Evolutionary conservation across 2,113 vertebrate genomes (phyloP).

Genomic region (Alethe castanea): DNA sequence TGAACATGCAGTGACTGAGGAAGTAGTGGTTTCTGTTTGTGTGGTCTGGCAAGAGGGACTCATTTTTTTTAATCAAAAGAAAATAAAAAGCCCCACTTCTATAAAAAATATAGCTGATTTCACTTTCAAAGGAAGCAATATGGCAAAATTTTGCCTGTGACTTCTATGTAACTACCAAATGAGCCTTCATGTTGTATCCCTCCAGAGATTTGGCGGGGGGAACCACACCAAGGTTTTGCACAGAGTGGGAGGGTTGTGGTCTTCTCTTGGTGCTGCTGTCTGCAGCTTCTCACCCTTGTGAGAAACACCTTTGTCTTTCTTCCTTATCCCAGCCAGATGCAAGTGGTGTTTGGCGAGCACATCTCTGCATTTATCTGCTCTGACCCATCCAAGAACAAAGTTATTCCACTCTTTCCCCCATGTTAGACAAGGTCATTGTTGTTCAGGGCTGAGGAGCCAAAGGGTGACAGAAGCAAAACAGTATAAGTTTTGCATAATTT

Average conservation of each 20-base stretch:
- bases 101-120: background rate
- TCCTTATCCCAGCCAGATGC: background rate
- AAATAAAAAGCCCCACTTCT: background rate
- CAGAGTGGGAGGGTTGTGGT: fast-evolving
- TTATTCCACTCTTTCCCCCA: background rate
- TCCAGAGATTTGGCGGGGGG: background rate
- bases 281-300: background rate
- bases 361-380: background rate
- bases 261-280: fast-evolving
- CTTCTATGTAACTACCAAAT: background rate
- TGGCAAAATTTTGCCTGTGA: background rate
- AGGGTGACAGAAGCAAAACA: background rate
- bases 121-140: background rate
- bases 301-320: background rate
- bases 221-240: background rate
- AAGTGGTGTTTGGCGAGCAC: background rate
- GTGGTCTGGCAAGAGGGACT: background rate
- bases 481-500: background rate
- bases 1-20: background rate
- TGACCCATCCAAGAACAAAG: background rate
- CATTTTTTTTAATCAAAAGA: background rate
- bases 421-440: background rate
- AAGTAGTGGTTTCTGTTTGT: constrained; percentile 12
- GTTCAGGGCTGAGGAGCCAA: background rate
- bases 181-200: fast-evolving